A percentile compares a stretch with the other conserved stretches of the same genome.
Evolutionary conservation across 1,140 invertebrate species (phyloP).

Genomic region (Oryzaephilus surinamensis): DNA sequence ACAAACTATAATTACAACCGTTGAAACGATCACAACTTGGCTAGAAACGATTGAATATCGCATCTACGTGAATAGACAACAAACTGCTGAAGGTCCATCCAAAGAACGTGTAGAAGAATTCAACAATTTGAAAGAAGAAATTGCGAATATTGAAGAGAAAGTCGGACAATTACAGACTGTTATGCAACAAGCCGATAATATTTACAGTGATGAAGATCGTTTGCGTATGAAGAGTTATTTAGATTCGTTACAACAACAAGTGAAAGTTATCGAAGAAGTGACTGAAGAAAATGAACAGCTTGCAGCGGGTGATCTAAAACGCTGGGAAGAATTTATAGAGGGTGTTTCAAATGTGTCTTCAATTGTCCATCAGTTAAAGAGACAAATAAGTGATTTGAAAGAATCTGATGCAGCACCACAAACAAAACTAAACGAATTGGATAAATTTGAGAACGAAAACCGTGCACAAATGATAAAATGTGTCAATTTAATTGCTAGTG

Average conservation of each 20-base stretch:
- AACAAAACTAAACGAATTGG: conserved; percentile 52
- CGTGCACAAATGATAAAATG: conserved; percentile 41
- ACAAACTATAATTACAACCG: conserved; percentile 57
- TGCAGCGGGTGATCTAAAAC: conserved; percentile 48
- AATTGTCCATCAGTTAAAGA: conserved; percentile 43
- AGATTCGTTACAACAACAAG: conserved; percentile 41
- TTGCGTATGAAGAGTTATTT: conserved; percentile 40
- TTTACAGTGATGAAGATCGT: conserved; percentile 40
- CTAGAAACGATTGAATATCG: conserved; percentile 72
- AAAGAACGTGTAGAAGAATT: conserved; percentile 38
- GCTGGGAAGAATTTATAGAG: conserved; percentile 59
- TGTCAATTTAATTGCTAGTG: conserved; percentile 40
- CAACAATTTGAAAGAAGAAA: conserved; percentile 41
- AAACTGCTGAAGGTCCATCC: conserved; percentile 42
- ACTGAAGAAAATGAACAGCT: conserved; percentile 48
- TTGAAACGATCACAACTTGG: conserved; percentile 70
- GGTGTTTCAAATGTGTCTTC: conserved; percentile 43
- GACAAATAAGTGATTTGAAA: conserved; percentile 45
- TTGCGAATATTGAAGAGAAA: conserved; percentile 39
- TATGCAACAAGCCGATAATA: conserved; percentile 39
- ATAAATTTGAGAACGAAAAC: conserved; percentile 53
- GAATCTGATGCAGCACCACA: conserved; percentile 46
- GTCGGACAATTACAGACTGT: conserved; percentile 37
- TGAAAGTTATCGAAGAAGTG: conserved; percentile 48
- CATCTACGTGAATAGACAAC: conserved; percentile 52